phyloP scores from a whole-genome alignment of 2,888 invertebrate species.

The Icerya purchasi region DNA sequence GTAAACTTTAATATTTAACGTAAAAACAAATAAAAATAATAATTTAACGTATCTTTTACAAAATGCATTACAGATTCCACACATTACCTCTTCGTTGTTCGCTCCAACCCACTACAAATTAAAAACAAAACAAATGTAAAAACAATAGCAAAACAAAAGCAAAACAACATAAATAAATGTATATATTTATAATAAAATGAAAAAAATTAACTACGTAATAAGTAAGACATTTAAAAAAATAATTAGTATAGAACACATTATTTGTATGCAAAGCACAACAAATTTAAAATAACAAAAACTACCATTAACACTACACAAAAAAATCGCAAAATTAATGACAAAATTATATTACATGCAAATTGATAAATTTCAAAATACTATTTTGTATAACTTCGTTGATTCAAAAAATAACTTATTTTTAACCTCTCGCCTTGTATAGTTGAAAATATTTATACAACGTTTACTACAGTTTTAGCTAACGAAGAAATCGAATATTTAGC shows the following conservation, averaged over 20 bases:
- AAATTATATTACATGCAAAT: conserved; percentile 3
- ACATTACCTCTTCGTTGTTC: conserved; percentile 41
- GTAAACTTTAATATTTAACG: not conserved
- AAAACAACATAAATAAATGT: conserved; percentile 23
- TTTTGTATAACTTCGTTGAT: no score
- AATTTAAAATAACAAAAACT: no score
- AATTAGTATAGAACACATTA: not conserved
- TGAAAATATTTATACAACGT: no score
- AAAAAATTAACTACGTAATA: conserved; percentile 20
- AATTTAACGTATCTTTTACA: conserved; percentile 8
- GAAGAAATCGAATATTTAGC: no score
- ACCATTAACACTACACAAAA: no score
- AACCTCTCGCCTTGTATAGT: no score
- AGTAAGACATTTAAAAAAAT: not conserved
- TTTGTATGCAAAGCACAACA: no score
- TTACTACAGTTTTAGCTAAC: no score
- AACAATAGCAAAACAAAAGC: conserved; percentile 10
- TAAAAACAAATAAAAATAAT: not conserved
- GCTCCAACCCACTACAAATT: conserved; percentile 42
- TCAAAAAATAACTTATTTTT: no score
- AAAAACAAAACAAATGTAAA: conserved; percentile 18
- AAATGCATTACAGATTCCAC: conserved; percentile 9
- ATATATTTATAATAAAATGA: conserved; percentile 25
- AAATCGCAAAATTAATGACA: conserved; percentile 18
- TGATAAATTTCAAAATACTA: no score